These are phyloP conservation scores for Acanthurus leucopareius DNA, from an alignment of 2,797 vertebrate genomes.

Conservation along the genomic window DNA sequence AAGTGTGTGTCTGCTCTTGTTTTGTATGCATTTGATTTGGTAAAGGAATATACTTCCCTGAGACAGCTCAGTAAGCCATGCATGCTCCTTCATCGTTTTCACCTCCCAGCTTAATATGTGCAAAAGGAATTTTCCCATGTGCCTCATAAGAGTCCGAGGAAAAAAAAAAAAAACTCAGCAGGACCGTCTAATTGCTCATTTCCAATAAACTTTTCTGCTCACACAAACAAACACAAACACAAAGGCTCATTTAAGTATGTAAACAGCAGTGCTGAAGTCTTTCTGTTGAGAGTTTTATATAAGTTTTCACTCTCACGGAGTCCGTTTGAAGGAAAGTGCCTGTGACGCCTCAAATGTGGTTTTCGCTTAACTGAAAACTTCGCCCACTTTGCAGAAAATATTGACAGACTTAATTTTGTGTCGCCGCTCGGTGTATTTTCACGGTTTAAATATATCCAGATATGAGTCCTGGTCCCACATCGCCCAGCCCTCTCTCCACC, in stretches of 20 bases:
- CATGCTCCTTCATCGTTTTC: constrained; percentile 29
- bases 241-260: constrained; percentile 23
- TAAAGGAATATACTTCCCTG: constrained; percentile 24
- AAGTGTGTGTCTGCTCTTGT: constrained; percentile 3
- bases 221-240: constrained; percentile 28
- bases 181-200: constrained; percentile 58
- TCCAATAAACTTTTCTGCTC: constrained; percentile 38
- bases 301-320: too few species aligned
- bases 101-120: constrained; percentile 49
- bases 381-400: too few species aligned
- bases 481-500: background rate
- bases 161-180: constrained; percentile 67
- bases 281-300: too few species aligned
- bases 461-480: too few species aligned
- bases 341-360: too few species aligned
- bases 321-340: too few species aligned
- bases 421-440: too few species aligned
- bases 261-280: background rate
- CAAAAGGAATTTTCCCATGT: constrained; percentile 52
- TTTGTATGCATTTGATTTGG: constrained; percentile 23
- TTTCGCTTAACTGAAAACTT: too few species aligned
- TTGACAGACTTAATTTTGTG: too few species aligned
- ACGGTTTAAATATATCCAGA: too few species aligned
- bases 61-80: constrained; percentile 27
- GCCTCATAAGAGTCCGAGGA: constrained; percentile 38